phyloP scores from a whole-genome alignment of 2,888 invertebrate species.

The Athripsodes cinereus region DNA sequence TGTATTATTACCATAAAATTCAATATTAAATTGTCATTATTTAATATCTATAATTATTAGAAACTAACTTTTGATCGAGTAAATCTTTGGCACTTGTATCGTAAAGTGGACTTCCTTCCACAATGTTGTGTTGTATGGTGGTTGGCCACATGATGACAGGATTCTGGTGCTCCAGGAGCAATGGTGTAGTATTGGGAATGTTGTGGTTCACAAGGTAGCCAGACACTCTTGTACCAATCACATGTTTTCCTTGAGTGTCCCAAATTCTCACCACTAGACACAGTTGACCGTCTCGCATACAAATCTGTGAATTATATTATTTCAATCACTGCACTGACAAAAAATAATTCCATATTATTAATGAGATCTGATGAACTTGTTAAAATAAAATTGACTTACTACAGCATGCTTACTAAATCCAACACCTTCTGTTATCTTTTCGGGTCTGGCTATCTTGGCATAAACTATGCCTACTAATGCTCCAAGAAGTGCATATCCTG shows the following conservation, averaged over 20 bases:
- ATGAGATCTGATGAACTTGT: background rate
- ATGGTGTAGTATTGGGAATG: slow-evolving; percentile 53
- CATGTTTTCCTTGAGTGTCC: slow-evolving; percentile 69
- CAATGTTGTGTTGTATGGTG: slow-evolving; percentile 78
- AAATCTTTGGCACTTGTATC: slow-evolving; percentile 73
- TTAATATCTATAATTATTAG: too few relatives aligned
- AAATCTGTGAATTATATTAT: slow-evolving; percentile 58
- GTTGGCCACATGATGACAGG: slow-evolving; percentile 81
- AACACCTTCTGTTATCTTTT: slow-evolving; percentile 67
- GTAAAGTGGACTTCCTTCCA: slow-evolving; percentile 70
- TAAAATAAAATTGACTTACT: too few relatives aligned
- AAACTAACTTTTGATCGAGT: slow-evolving; percentile 54
- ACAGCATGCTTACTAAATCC: slow-evolving; percentile 74
- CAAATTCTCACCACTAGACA: slow-evolving; percentile 77
- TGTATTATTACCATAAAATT: too few relatives aligned
- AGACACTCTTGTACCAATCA: slow-evolving; percentile 72
- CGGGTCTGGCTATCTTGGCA: slow-evolving; percentile 73
- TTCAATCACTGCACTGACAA: too few relatives aligned
- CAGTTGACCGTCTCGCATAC: slow-evolving; percentile 69
- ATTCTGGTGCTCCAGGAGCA: slow-evolving; percentile 59
- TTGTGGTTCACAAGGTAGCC: slow-evolving; percentile 56
- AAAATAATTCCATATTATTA: background rate
- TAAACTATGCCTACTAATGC: slow-evolving; percentile 61
- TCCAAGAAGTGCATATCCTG: slow-evolving; percentile 48
- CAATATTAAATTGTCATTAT: too few relatives aligned